These are phyloP conservation scores for Lottia gigantea DNA, from an alignment of 2,888 invertebrate genomes.

Conservation along the genomic window DNA sequence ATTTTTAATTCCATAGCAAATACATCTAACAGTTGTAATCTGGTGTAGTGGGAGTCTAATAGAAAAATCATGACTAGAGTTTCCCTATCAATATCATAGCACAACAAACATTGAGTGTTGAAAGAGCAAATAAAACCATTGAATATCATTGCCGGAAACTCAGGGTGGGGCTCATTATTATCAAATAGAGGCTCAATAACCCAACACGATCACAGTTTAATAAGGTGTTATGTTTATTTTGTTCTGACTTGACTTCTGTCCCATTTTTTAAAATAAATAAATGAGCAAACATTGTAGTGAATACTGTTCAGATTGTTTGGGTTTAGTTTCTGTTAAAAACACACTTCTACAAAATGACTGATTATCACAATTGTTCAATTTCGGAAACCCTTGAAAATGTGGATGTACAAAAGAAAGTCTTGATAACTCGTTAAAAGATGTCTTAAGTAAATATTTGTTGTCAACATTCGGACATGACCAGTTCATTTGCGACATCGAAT, in stretches of 20 bases:
- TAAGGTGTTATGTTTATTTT: constrained; percentile 5
- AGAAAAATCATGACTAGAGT: too few relatives aligned
- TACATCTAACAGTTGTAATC: too few relatives aligned
- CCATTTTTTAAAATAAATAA: not conserved
- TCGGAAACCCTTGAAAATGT: not conserved
- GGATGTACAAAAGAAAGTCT: not conserved
- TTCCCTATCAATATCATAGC: too few relatives aligned
- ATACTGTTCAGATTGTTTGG: constrained; percentile 1
- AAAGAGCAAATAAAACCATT: too few relatives aligned
- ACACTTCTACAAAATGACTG: not conserved
- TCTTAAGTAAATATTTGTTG: constrained; percentile 1
- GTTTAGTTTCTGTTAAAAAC: not conserved
- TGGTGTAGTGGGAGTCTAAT: too few relatives aligned
- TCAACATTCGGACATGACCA: constrained; percentile 8
- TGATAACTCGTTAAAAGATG: constrained; percentile 1
- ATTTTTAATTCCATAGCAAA: too few relatives aligned
- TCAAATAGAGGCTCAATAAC: too few relatives aligned
- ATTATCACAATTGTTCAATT: not conserved
- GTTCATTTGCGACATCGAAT: not conserved
- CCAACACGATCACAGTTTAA: not conserved
- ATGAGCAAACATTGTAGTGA: not conserved
- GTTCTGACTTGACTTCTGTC: constrained; percentile 6
- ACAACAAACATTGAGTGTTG: too few relatives aligned
- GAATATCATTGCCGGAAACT: too few relatives aligned
- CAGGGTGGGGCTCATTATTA: too few relatives aligned